These are phyloP conservation scores for Lucifuga dentata DNA, from an alignment of 2,113 vertebrate species.

Conservation along the genomic window DNA sequence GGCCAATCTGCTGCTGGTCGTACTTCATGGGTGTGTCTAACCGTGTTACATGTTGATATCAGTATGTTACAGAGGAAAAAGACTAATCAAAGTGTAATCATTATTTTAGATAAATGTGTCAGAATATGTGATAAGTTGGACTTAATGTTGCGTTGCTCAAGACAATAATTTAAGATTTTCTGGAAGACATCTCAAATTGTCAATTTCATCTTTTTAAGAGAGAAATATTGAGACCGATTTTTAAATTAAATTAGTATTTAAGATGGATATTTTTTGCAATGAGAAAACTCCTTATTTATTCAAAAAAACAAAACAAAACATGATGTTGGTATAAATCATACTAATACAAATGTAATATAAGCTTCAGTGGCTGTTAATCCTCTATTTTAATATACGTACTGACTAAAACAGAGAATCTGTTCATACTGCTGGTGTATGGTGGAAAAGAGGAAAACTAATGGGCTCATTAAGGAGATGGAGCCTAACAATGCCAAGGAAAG, in stretches of 20 bases:
- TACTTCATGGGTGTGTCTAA: no score
- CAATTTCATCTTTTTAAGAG: no score
- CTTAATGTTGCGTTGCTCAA: no score
- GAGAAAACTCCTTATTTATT: background rate
- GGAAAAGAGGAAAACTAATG: conserved; percentile 68
- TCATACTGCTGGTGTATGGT: conserved; percentile 46
- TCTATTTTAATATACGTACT: conserved; percentile 52
- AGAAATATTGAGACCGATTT: no score
- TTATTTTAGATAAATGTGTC: no score
- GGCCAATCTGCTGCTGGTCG: no score
- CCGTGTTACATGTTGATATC: no score
- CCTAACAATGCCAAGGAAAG: conserved; percentile 71
- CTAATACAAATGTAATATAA: conserved; percentile 17
- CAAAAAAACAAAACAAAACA: conserved; percentile 13
- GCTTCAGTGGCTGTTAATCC: conserved; percentile 28
- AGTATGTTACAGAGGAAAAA: no score
- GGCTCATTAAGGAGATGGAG: conserved; percentile 71
- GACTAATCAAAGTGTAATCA: no score
- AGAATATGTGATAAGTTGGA: background rate
- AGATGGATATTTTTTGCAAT: conserved; percentile 31
- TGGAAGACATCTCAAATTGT: no score
- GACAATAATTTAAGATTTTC: no score
- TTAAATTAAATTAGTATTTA: background rate
- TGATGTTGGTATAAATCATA: conserved; percentile 6
- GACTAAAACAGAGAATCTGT: conserved; percentile 55